Percentiles rank a stretch among this genome's conserved stretches.
These are phyloP conservation scores for Pelecanoides urinatrix DNA, from an alignment of 2,113 vertebrate genomes.

Conservation along the genomic window DNA sequence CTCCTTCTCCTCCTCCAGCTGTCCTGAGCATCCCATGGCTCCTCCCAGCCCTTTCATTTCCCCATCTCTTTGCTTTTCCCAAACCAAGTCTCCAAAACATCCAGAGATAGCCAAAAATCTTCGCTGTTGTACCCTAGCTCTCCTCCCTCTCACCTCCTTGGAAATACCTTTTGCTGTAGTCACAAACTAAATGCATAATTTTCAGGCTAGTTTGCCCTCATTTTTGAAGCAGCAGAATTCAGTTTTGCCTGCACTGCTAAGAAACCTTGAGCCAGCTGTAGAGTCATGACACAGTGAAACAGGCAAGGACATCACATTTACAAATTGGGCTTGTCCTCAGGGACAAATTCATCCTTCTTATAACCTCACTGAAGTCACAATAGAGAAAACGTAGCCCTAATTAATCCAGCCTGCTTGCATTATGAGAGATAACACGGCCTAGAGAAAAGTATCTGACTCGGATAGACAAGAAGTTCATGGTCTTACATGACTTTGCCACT, in stretches of 20 bases:
- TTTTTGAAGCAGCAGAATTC: neutral
- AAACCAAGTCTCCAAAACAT: neutral
- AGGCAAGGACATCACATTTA: neutral
- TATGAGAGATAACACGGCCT: neutral
- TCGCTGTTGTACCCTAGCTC: neutral
- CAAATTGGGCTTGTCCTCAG: neutral
- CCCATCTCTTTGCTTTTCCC: neutral
- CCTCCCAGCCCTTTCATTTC: neutral
- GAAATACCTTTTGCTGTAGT: neutral
- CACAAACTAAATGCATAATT: neutral
- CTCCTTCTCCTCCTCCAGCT: neutral
- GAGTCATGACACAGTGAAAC: neutral
- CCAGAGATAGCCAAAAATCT: neutral
- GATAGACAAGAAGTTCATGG: neutral
- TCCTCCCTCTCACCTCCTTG: neutral
- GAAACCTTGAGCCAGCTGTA: neutral
- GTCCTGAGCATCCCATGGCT: neutral
- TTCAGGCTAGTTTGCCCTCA: neutral
- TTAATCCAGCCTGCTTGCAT: slow-evolving; percentile 30
- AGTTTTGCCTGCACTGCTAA: neutral
- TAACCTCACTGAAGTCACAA: neutral
- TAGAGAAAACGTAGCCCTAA: slow-evolving; percentile 15
- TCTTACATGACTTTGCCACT: neutral
- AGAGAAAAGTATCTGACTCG: neutral
- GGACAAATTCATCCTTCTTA: slow-evolving; percentile 13